These are phyloP conservation scores for Hippocampus abdominalis DNA, from an alignment of 2,113 vertebrate genomes.

Conservation along the genomic window DNA sequence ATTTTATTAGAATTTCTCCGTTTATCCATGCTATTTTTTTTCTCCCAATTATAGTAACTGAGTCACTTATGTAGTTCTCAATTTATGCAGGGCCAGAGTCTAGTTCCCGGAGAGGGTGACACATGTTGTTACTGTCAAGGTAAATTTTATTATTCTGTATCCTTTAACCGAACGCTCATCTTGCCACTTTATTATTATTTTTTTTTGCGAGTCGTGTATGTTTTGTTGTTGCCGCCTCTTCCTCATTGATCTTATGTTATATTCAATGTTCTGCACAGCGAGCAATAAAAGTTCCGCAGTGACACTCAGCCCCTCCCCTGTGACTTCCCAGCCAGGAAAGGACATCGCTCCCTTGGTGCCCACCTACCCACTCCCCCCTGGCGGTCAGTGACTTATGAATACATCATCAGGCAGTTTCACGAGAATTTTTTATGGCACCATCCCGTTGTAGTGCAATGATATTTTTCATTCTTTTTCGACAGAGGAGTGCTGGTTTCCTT, in stretches of 20 bases:
- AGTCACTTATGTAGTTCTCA: constrained; percentile 3
- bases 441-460: not conserved
- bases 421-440: not conserved
- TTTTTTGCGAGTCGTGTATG: not conserved
- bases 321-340: constrained; percentile 47
- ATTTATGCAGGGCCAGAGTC: constrained; percentile 68
- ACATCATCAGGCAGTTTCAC: not conserved
- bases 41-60: not conserved
- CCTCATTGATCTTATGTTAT: not conserved
- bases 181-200: too few relatives aligned
- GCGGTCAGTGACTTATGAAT: constrained; percentile 62
- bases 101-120: constrained; percentile 70
- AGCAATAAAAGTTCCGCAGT: constrained; percentile 35
- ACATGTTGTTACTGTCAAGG: constrained; percentile 77
- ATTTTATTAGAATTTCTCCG: not conserved
- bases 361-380: constrained; percentile 76
- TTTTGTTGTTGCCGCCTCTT: not conserved
- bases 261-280: constrained; percentile 21
- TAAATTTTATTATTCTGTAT: constrained; percentile 33
- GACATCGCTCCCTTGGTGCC: constrained; percentile 50
- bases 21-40: not conserved
- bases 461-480: not conserved
- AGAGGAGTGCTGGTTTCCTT: constrained; percentile 79
- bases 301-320: constrained; percentile 39
- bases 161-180: not conserved